Base-by-base conservation (phyloP, 2,113 vertebrate species). In the Mormyrus lacerda region DNA sequence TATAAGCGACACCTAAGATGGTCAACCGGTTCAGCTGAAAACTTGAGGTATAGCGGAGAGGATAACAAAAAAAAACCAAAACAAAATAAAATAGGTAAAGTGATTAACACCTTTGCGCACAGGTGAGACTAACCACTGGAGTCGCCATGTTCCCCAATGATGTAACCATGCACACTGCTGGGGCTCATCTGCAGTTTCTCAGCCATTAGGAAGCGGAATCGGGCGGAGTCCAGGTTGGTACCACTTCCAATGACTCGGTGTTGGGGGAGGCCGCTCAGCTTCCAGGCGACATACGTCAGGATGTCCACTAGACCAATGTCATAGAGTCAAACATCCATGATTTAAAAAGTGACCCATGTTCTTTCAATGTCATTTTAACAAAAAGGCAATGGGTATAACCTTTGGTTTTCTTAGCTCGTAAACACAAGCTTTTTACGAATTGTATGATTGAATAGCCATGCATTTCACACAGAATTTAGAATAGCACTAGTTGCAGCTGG, bases 211-310 rank as follows among this genome's bases (percentile, higher is more conserved):
- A 90, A 93, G 44, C 92, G 92, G 83, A 93, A 92, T n/a, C 93
- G 91, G n/a, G 92, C 92, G 0, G 92, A 94, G 87, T 94, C 94
- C 91, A 94, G 91, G 87, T 93, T 93, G 44, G 94, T 94, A 27
- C 94, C 93, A 11, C 89, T 93, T 50, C 93, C 93, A 21, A 94
- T 91, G 47, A 94, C 91, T 4, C 93, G 90, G 39, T 92, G 89
- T 35, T 90, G 89, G 58, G 93, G 92, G 27, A 94, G 90, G 17
- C 93, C 92, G 50, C 94, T 94, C 88, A 94, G 79, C 91, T 93
- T 94, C 92, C 93, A 94, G 82, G 94, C 93, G 86, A 94, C 93
- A 3, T 93, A 94, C n/a, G 92, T 94, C 84, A 94, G 90, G 35
- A 93, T 87, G 61, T 94, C 94, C 92, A 94, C 93, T 94, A 47